Evolutionary conservation across 2,888 invertebrate genomes (phyloP).

Genomic region (Prenolepis imparis): DNA sequence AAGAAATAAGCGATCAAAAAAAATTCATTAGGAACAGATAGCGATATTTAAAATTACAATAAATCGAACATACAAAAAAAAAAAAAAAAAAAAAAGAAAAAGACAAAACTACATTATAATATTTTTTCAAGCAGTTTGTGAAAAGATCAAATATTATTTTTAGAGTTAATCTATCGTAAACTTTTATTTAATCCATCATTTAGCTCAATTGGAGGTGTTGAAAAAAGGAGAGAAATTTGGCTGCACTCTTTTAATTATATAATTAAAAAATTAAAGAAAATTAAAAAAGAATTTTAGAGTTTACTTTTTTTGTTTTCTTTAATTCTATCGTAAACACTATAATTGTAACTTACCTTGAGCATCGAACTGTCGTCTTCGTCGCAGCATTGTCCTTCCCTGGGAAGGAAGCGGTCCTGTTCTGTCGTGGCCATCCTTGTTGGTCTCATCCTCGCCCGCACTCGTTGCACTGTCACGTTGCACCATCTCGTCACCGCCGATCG

Average conservation of each 20-base stretch:
- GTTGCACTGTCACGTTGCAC: slow-evolving; percentile 85
- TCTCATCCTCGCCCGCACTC: slow-evolving; percentile 85
- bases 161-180: no score
- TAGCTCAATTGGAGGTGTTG: no score
- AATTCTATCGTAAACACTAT: not conserved
- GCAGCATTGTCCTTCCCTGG: slow-evolving; percentile 82
- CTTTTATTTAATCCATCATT: no score
- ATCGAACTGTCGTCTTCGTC: slow-evolving; percentile 84
- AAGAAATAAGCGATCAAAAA: no score
- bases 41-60: no score
- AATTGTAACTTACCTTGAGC: slow-evolving; percentile 81
- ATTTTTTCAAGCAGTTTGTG: no score
- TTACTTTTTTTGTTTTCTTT: not conserved
- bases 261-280: not conserved
- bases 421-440: slow-evolving; percentile 79
- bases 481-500: slow-evolving; percentile 82
- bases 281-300: not conserved
- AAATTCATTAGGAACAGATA: no score
- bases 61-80: no score
- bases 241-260: not conserved
- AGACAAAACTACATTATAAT: no score
- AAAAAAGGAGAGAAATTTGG: no score
- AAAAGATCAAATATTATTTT: no score
- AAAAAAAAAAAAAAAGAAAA: no score
- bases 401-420: slow-evolving; percentile 78